Conservation (phyloP, 2,113 vertebrate species). For the Oncorhynchus kisutch region DNA sequence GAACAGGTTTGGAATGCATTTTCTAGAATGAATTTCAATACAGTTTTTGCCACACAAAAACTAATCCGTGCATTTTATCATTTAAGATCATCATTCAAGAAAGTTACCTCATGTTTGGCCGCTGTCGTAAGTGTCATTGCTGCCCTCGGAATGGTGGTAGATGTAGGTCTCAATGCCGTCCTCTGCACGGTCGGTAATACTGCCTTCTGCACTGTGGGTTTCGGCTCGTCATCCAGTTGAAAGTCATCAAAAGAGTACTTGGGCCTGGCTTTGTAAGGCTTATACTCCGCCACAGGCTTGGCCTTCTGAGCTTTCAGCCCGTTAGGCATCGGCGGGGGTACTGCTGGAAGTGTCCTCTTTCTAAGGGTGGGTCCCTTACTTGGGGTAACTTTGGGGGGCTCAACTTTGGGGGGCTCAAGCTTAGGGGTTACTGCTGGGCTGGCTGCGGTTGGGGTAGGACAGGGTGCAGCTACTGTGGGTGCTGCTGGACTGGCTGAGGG, state of each 20-base stretch:
- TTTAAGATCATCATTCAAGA: too few species aligned
- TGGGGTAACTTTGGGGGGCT: constrained; percentile 33
- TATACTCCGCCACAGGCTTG: constrained; percentile 69
- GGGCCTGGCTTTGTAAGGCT: constrained; percentile 74
- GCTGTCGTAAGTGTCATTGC: background rate
- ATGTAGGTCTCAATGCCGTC: background rate
- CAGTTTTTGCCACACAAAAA: too few species aligned
- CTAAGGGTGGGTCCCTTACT: constrained; percentile 18
- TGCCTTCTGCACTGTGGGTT: constrained; percentile 23
- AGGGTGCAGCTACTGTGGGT: constrained; percentile 31
- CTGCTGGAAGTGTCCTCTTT: constrained; percentile 65
- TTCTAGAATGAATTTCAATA: too few species aligned
- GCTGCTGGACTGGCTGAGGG: constrained; percentile 29
- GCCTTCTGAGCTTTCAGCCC: constrained; percentile 65
- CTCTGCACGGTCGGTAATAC: constrained; percentile 5
- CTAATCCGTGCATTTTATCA: too few species aligned
- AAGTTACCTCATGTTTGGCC: background rate
- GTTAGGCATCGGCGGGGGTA: constrained; percentile 76
- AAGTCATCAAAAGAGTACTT: constrained; percentile 78
- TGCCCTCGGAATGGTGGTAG: background rate
- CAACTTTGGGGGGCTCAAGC: constrained; percentile 19
- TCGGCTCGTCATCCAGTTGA: constrained; percentile 71
- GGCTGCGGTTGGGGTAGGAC: constrained; percentile 14
- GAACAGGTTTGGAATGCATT: background rate
- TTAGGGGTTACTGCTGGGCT: constrained; percentile 31